A percentile compares a stretch with the other conserved stretches of the same genome.
These are phyloP conservation scores for Dioctria linearis DNA, from an alignment of 2,888 invertebrate genomes.

Conservation along the genomic window DNA sequence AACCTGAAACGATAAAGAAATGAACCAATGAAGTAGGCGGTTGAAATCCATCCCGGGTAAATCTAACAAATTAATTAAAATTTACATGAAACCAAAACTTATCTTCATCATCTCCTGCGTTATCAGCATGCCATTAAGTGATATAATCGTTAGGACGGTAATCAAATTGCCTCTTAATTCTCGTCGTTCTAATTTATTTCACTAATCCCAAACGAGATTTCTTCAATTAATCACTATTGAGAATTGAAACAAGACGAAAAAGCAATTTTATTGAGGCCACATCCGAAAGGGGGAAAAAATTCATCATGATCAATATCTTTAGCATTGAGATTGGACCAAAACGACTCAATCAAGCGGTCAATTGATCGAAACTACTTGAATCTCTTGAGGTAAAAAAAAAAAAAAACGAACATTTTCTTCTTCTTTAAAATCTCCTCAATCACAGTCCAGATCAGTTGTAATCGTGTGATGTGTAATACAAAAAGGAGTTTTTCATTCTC, in stretches of 20 bases:
- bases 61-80: neutral
- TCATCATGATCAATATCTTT: conserved; percentile 48
- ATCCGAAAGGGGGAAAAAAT: conserved; percentile 22
- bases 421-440: conserved; percentile 20
- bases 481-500: conserved; percentile 26
- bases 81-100: neutral
- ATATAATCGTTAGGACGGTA: conserved; percentile 18
- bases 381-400: neutral
- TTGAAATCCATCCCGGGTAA: too few species aligned
- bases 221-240: conserved; percentile 39
- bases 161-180: conserved; percentile 15
- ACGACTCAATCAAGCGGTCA: conserved; percentile 47
- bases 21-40: too few species aligned
- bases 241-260: conserved; percentile 29
- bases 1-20: too few species aligned
- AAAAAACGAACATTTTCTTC: neutral
- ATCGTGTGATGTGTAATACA: neutral
- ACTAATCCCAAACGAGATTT: conserved; percentile 28
- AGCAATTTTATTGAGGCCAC: conserved; percentile 17
- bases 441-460: neutral
- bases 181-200: conserved; percentile 42
- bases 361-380: conserved; percentile 36
- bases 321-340: conserved; percentile 27
- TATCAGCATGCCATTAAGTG: neutral
- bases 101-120: neutral